Percentiles rank a stretch among this genome's conserved stretches.
Evolutionary conservation across 2,113 vertebrate species (phyloP).

Genomic region (Pongo abelii): DNA sequence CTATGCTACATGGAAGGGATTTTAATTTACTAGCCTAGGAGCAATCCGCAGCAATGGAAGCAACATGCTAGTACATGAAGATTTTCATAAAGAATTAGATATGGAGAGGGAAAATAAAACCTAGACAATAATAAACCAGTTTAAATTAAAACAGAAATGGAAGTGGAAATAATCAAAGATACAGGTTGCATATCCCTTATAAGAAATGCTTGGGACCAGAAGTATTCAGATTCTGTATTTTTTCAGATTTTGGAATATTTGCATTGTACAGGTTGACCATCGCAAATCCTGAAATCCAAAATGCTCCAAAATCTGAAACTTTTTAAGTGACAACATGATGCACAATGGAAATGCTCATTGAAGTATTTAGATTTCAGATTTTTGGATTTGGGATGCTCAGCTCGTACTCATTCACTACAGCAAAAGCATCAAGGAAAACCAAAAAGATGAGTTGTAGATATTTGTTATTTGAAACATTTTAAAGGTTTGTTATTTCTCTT

Average conservation of each 20-base stretch:
- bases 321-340: background rate
- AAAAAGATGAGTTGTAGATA: background rate
- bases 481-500: background rate
- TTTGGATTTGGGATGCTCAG: background rate
- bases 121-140: background rate
- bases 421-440: background rate
- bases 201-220: background rate
- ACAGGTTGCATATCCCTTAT: background rate
- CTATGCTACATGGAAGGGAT: background rate
- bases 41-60: background rate
- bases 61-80: background rate
- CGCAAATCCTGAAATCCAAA: background rate
- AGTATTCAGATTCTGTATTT: background rate
- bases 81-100: background rate
- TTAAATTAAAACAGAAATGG: background rate
- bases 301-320: background rate
- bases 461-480: conserved; percentile 33
- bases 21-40: background rate
- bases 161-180: background rate
- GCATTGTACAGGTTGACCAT: background rate
- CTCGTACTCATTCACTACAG: background rate
- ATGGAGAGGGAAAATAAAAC: background rate
- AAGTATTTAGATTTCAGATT: background rate
- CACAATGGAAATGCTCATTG: background rate
- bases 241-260: background rate